Evolutionary conservation across 2,888 invertebrate genomes (phyloP), one percentile per base, ranked within the genome.

Genomic region (Lochmaea capreae): DNA sequence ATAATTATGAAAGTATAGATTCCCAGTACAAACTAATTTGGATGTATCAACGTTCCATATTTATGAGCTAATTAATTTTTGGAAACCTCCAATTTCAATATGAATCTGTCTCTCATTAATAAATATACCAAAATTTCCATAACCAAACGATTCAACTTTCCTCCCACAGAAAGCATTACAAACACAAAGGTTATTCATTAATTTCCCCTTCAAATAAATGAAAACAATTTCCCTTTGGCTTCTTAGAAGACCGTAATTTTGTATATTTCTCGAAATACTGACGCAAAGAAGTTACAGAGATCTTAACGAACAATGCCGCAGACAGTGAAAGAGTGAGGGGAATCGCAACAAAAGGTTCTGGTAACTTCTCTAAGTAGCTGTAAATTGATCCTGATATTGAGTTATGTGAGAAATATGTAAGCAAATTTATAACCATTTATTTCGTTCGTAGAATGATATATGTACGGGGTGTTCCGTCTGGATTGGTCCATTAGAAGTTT

Each of bases 101-200:
- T 16, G 18, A 67, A 58, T 43, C 42, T 22, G 57, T 43, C 42
- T 57, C 43, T 67, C 57, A 67, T 67, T 58, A 58, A 58, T 66
- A 42, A 66, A 66, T 66, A 57, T 67, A 52, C 67, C 39, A 22
- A 43, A 42, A 67, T 67, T 58, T 67, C 42, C 67, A 67, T 57
- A 67, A 58, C 42, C 22, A 14, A 66, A 57, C n/a, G 39, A 66
- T 67, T 58, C 58, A 46, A 57, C 42, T 57, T 42, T 67, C 18
- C 66, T 42, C n/a, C 46, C 67, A 42, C 46, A 16, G 22, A 42
- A 42, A 57, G 14, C 57, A 16, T 57, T 42, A 43, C n/a, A 58
- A 67, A 67, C 67, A 67, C 67, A 67, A 67, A 67, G 43, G 67
- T 67, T 67, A 67, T 67, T 58, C 58, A 67, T 67, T 67, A 67